Conservation (phyloP, 2,113 vertebrate species). For the Butorides virescens region DNA sequence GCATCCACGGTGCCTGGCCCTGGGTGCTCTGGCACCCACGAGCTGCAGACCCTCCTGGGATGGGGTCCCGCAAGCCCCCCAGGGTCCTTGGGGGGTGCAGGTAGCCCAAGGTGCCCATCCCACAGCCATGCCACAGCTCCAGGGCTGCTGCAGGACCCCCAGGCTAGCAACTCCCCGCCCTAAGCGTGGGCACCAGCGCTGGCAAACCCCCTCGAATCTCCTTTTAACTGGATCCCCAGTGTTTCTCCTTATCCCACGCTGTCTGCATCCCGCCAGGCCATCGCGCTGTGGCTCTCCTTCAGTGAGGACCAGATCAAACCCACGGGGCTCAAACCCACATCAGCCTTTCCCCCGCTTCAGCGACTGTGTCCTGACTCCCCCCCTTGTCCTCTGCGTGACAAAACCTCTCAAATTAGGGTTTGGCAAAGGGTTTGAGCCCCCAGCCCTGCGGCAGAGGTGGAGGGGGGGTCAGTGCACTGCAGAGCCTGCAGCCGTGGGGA, state of each 20-base stretch:
- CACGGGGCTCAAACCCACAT: background rate
- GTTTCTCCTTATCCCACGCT: background rate
- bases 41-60: background rate
- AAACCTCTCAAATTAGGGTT: background rate
- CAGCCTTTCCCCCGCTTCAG: background rate
- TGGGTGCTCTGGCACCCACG: accelerated
- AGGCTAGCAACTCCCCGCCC: background rate
- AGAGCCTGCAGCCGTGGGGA: background rate
- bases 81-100: accelerated
- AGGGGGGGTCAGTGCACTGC: background rate
- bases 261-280: background rate
- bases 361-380: background rate
- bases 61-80: accelerated
- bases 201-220: background rate
- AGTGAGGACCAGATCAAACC: background rate
- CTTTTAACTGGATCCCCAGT: background rate
- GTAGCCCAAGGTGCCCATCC: accelerated
- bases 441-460: background rate
- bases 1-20: accelerated
- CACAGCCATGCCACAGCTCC: background rate
- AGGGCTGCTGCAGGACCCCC: background rate
- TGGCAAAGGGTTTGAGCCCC: background rate
- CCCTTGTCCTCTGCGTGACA: background rate
- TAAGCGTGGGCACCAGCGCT: accelerated
- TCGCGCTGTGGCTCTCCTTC: accelerated